Base-by-base conservation (phyloP, 53 echinoderm and acorn worm genomes). In the Astropecten irregularis region DNA sequence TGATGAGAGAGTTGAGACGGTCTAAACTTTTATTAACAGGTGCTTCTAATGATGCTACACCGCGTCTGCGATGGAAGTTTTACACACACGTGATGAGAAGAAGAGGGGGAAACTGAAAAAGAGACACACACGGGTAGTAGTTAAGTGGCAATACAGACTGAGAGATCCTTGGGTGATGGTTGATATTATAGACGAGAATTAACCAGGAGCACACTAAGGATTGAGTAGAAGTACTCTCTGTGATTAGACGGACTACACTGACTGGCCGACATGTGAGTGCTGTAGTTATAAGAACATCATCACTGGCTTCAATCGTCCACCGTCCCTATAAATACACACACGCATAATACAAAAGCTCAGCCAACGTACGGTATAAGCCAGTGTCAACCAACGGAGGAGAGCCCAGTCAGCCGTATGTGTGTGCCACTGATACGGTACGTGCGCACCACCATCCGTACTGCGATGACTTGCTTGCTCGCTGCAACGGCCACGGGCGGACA, bases 401-500 rank as follows among this genome's bases (percentile, higher is more conserved):
- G n/a, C n/a, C n/a, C n/a, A n/a, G n/a, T n/a, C n/a, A 37, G 33
- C 18, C 19, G 19, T 34, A 30, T 25, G 72, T 51, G 72, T 76
- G 76, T 29, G 40, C 15, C 26, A 14, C 22, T 46, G 79, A 79
- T 62, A 79, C 62, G 79, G 61, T 62, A 62, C 61, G 62, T 60
- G 79, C 79, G 68, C 68, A 68, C 40, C n/a, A n/a, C n/a, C n/a
- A n/a, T n/a, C n/a, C n/a, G n/a, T n/a, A n/a, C n/a, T n/a, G n/a
- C n/a, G n/a, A 46, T 14, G 47, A 14, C 47, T 14, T 8, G 47
- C 47, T 14, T 8, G 14, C 47, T 46, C 47, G 39, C 26, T 47
- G 83, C 55, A 50, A 39, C 70, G 44, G 58, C 57, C 59, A 68
- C 68, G 40, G 44, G 84, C 70, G 51, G 54, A 66, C 68, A 40